Evolutionary conservation across 2,113 vertebrate genomes (phyloP), one percentile per base, ranked within the genome.

Genomic region (Todiramphus saurophagus): DNA sequence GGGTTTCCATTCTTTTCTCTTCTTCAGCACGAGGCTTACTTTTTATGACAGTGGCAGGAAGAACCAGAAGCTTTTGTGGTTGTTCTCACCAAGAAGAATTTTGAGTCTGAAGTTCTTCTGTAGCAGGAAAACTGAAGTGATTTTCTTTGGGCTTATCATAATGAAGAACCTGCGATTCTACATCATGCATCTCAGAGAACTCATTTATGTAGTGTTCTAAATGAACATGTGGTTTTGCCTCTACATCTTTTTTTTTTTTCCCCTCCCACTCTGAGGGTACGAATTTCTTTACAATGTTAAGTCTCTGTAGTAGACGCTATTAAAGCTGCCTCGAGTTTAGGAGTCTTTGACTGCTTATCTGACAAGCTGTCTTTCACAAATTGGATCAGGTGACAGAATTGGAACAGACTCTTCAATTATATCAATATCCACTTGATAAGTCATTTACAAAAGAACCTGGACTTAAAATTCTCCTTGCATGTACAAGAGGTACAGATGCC

Each of bases 41-140:
- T 97, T 99, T 99, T 23, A 95, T 98, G 43, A 99, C 98, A 3
- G 99, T 99, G 44, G 96, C 93, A 19, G 98, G 98, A 77, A 98
- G 97, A 58, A 99, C 90, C 12, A 97, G 95, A 9, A 91, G 85
- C 89, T 97, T 98, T 83, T 96, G 98, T 11, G 68, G 53, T 68
- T 84, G 69, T 16, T 92, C 67, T 63, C 41, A 30, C 19, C 0
- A 33, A 50, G 15, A 64, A 31, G 16, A 66, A 56, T 4, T 79
- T 25, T 16, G 15, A 90, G 28, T 41, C 66, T 75, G 87, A 46
- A 90, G 79, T 35, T 75, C 33, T 37, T 68, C 48, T 33, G 53
- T 28, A 72, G 63, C 31, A 75, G 58, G 51, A 72, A 73, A 58
- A 43, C 21, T 46, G 33, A 50, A 50, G n/a, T 12, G 56, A 44